Conservation (phyloP, 2,113 vertebrate genomes). For the Gasterosteus aculeatus region DNA sequence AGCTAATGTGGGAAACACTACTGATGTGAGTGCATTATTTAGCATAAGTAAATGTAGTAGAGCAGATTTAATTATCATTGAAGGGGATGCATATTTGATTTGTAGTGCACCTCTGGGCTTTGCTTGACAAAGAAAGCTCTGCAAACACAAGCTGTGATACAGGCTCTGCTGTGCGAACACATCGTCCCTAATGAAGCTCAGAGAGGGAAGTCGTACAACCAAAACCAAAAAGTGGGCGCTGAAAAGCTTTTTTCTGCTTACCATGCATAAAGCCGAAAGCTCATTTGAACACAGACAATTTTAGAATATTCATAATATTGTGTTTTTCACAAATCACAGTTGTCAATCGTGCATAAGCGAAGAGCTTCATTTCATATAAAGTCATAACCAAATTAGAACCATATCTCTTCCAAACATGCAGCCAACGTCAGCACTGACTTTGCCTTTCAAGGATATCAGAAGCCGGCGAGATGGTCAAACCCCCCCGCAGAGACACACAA, state of each 20-base stretch:
- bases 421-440: slow-evolving; percentile 14
- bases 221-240: no score
- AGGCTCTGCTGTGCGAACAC: neutral
- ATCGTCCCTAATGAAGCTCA: neutral
- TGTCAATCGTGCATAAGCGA: neutral
- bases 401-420: neutral
- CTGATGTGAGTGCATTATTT: slow-evolving; percentile 40
- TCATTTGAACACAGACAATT: neutral
- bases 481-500: slow-evolving; percentile 14
- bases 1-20: slow-evolving; percentile 13
- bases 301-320: neutral
- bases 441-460: slow-evolving; percentile 38
- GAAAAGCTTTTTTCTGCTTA: neutral
- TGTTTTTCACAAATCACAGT: neutral
- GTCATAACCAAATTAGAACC: neutral
- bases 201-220: neutral
- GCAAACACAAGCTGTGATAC: neutral
- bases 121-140: neutral
- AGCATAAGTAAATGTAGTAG: slow-evolving; percentile 37
- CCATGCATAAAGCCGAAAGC: neutral
- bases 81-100: slow-evolving; percentile 30
- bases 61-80: slow-evolving; percentile 40
- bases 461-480: slow-evolving; percentile 7
- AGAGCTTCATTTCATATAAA: neutral
- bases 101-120: neutral